Percentiles rank a stretch among this genome's conserved stretches.
Conservation (phyloP, 2,797 vertebrate species). For the Sarcoramphus papa region DNA sequence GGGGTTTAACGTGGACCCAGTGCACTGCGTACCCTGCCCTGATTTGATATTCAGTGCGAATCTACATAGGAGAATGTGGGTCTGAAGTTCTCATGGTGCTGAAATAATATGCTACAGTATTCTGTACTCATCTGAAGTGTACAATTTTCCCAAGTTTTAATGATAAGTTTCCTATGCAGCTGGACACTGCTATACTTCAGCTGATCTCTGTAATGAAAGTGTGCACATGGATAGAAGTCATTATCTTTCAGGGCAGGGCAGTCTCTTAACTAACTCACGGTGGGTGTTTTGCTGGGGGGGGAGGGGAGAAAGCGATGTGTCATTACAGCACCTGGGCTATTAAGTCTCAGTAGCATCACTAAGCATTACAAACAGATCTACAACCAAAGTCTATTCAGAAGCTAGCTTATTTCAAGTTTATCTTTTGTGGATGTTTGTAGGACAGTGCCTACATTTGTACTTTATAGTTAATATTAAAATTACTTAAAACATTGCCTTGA, state of each 20-base stretch:
- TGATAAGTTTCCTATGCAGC: background rate
- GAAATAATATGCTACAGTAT: background rate
- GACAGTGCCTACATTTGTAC: background rate
- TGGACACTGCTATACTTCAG: background rate
- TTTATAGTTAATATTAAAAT: background rate
- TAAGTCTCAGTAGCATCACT: background rate
- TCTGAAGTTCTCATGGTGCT: background rate
- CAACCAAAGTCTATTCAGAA: background rate
- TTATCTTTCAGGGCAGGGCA: background rate
- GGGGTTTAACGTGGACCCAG: background rate
- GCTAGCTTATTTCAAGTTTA: background rate
- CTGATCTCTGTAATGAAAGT: background rate
- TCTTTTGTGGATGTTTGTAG: background rate
- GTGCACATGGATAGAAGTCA: background rate
- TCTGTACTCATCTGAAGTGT: background rate
- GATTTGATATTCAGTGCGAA: background rate
- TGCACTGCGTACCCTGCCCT: background rate
- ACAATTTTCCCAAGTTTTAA: background rate
- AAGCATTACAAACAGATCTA: background rate
- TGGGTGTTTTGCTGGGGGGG: background rate
- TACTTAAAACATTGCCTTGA: background rate
- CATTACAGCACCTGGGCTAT: background rate
- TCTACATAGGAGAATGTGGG: fast-evolving
- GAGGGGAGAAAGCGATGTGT: fast-evolving
- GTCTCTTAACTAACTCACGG: background rate